Base-by-base conservation (phyloP, 2,113 vertebrate species). In the Rhinoderma darwinii region DNA sequence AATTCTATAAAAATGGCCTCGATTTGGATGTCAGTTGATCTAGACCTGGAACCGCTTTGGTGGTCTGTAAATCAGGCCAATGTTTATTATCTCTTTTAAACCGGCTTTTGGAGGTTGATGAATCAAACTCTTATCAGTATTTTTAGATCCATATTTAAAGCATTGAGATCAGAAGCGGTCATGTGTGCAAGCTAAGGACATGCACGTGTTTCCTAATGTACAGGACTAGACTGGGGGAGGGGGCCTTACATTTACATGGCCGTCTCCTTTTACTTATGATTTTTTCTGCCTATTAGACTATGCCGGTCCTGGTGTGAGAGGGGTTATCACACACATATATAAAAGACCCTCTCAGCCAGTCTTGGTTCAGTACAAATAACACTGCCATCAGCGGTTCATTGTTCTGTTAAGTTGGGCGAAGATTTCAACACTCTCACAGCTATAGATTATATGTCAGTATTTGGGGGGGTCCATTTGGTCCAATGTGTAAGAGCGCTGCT, bases 121-220 rank as follows among this genome's bases (percentile, higher is more conserved):
- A 81, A 59, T 82, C 43, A 82, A 32, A 44, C 51, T 35, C 51
- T 82, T 68, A 82, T 68, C 80, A 44, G 39, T 68, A 14, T 39
- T 80, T 59, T 37, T 12, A 25, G 30, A 41, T 80, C 51, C 66
- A 37, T 70, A 70, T 47, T 77, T 51, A 77, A 50, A 50, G n/a
- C 15, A 32, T 77, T 30, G n/a, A 68, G 80, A 66, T 82, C 80
- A 82, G 80, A 82, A 22, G n/a, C 54, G 25, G 59, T 82, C 79
- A 39, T 39, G 25, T 70, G 41, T 70, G 80, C 27, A 25, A 50
- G 80, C 59, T 66, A 47, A 82, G 61, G 59, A 70, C 41, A 70
- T 44, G 17, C 61, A 82, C 30, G 17, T 80, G 43, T 82, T 68
- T 82, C n/a, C 8, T 43, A 66, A 82, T 82, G 59, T 44, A 82